These are phyloP conservation scores for Herpailurus yagouaroundi DNA, from an alignment of 2,113 vertebrate genomes.

Conservation along the genomic window DNA sequence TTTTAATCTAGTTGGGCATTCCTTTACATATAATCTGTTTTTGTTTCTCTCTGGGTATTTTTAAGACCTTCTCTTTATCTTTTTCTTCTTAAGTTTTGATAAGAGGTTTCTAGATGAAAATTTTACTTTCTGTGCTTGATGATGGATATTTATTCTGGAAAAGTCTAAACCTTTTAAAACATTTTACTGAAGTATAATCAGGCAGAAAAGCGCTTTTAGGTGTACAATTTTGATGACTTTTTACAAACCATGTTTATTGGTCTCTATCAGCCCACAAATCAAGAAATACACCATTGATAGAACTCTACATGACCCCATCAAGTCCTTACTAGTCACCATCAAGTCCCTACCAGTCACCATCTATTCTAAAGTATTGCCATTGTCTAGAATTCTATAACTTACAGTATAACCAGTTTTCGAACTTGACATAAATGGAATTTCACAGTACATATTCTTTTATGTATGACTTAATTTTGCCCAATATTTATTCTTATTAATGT, in stretches of 20 bases:
- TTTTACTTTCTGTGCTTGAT: not conserved
- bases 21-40: not conserved
- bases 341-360: not conserved
- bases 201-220: not conserved
- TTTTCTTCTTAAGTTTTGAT: not conserved
- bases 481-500: not conserved
- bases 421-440: not conserved
- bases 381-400: not conserved
- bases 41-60: not conserved
- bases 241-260: not conserved
- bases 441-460: not conserved
- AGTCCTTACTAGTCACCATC: rapidly evolving
- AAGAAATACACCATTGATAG: not conserved
- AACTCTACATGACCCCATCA: not conserved
- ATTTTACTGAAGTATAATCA: not conserved
- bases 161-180: not conserved
- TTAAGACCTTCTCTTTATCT: not conserved
- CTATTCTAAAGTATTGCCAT: not conserved
- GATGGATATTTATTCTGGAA: not conserved
- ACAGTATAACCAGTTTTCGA: not conserved
- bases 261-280: not conserved
- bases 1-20: not conserved
- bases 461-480: not conserved
- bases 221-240: not conserved
- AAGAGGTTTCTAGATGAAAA: not conserved